phyloP scores from a whole-genome alignment of 2,113 vertebrate genomes.

The Drymodes brunneopygia region DNA sequence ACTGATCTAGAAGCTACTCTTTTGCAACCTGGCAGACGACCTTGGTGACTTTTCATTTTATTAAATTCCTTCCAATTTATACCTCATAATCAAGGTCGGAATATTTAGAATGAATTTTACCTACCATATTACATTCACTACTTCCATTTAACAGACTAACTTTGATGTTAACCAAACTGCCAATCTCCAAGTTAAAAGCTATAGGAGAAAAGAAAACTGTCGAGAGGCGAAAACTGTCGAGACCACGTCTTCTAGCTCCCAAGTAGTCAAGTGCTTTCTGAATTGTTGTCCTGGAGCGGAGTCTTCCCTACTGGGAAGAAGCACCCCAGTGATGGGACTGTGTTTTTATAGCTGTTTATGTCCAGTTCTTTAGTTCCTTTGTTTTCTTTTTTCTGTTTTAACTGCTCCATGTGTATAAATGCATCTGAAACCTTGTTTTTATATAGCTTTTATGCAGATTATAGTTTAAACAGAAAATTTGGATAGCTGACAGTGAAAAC shows the following conservation, averaged over 20 bases:
- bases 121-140: neutral
- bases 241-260: neutral
- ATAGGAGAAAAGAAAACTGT: neutral
- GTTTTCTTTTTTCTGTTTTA: rapidly evolving
- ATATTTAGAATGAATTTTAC: neutral
- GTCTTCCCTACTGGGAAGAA: neutral
- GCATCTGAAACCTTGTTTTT: neutral
- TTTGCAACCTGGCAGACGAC: neutral
- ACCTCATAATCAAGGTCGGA: neutral
- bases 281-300: neutral
- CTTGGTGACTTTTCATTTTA: neutral
- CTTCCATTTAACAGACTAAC: neutral
- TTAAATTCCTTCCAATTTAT: neutral
- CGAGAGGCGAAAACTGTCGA: neutral
- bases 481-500: neutral
- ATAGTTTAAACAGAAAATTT: neutral
- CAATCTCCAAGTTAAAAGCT: neutral
- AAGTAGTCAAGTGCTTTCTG: neutral
- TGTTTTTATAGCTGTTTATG: neutral
- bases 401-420: neutral
- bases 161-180: neutral
- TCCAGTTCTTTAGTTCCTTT: neutral
- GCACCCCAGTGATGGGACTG: neutral
- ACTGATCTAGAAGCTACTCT: neutral
- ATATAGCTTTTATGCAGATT: neutral